Conservation (phyloP, 2,113 vertebrate species). For the Geococcyx californianus region DNA sequence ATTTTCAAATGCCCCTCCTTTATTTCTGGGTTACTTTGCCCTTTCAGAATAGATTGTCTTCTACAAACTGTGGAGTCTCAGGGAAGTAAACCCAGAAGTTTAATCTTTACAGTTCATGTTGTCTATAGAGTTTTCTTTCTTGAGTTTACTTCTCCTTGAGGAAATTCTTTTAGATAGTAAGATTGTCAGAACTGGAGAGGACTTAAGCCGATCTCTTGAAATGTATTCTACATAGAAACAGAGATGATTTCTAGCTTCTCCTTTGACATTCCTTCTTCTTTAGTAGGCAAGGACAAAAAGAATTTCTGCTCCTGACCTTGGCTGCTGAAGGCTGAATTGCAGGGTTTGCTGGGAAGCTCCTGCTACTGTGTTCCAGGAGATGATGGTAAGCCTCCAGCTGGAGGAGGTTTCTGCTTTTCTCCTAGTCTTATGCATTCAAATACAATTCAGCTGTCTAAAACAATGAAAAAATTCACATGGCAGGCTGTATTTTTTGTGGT, state of each 20-base stretch:
- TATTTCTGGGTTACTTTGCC: background rate
- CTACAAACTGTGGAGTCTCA: background rate
- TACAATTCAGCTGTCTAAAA: background rate
- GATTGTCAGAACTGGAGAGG: background rate
- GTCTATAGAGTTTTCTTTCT: background rate
- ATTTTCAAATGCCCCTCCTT: background rate
- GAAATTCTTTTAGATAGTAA: background rate
- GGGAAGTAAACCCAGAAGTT: background rate
- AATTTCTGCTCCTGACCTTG: background rate
- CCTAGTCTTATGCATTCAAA: background rate
- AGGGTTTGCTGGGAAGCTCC: background rate
- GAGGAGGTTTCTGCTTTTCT: background rate
- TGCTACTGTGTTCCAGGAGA: background rate
- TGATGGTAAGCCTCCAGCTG: background rate
- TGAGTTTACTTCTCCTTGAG: background rate
- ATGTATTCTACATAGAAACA: rapidly evolving
- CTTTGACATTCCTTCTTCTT: background rate
- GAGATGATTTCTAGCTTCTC: background rate
- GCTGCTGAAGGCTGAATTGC: background rate
- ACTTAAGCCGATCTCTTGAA: background rate
- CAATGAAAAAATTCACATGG: background rate
- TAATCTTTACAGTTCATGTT: background rate
- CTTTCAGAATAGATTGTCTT: background rate
- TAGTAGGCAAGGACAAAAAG: background rate
- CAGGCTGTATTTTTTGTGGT: background rate